These are phyloP conservation scores for Slavum lentiscoides DNA, from an alignment of 2,888 invertebrate species.

Conservation along the genomic window DNA sequence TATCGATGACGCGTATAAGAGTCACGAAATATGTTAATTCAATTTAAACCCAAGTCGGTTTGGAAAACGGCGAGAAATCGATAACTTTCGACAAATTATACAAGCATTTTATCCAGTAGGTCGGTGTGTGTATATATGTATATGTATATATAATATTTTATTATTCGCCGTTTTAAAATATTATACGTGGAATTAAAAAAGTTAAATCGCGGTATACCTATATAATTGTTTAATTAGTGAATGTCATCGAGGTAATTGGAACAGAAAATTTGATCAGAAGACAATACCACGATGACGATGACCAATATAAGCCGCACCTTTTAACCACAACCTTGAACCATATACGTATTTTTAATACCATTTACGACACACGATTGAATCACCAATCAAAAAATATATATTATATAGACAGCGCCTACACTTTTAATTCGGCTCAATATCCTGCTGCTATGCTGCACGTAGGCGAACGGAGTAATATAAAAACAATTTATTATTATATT, in stretches of 20 bases:
- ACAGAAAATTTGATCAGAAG: neutral
- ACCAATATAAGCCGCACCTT: neutral
- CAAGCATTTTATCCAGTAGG: too few species aligned
- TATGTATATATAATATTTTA: too few species aligned
- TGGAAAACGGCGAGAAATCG: too few species aligned
- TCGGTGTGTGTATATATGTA: too few species aligned
- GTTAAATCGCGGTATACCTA: too few species aligned
- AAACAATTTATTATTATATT: conserved; percentile 4
- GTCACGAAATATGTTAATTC: too few species aligned
- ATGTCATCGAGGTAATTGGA: neutral
- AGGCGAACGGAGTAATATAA: conserved; percentile 1
- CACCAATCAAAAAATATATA: conserved; percentile 13
- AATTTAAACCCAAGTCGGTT: too few species aligned
- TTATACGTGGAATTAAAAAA: too few species aligned
- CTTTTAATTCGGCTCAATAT: neutral
- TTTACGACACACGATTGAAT: neutral
- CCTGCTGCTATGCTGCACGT: neutral
- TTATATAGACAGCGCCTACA: neutral
- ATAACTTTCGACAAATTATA: too few species aligned
- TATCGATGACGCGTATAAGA: too few species aligned
- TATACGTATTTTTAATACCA: neutral
- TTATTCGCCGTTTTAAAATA: neutral
- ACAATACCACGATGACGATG: neutral
- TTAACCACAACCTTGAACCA: conserved; percentile 13
- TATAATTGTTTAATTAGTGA: too few species aligned